Conservation (phyloP, 2,113 vertebrate genomes). For the Aspiorhynchus laticeps region DNA sequence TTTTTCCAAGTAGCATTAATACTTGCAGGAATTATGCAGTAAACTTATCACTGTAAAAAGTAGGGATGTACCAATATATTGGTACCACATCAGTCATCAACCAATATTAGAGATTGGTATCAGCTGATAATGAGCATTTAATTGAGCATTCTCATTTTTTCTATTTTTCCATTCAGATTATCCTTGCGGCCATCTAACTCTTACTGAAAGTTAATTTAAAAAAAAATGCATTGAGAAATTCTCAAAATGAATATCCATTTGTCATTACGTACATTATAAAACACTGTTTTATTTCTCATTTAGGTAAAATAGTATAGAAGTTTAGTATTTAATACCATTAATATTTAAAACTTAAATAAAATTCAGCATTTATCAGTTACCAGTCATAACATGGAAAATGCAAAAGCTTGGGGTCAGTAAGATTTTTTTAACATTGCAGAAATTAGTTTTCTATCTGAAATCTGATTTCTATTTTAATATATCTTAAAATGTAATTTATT, state of each 20-base stretch:
- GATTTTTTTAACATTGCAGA: not conserved
- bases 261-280: not conserved
- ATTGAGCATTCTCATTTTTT: not conserved
- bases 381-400: not conserved
- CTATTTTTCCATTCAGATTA: not conserved
- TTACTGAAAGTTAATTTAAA: not conserved
- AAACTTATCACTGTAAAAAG: not conserved
- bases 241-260: not conserved
- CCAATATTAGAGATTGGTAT: not conserved
- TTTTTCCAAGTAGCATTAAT: not conserved
- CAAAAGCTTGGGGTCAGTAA: not conserved
- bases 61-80: not conserved
- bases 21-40: not conserved
- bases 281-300: not conserved
- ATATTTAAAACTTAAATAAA: not conserved
- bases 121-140: not conserved
- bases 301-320: not conserved
- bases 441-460: too few species aligned
- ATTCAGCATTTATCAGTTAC: not conserved
- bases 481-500: too few species aligned
- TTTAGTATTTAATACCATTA: not conserved
- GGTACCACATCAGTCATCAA: not conserved
- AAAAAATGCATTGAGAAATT: not conserved
- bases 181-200: not conserved
- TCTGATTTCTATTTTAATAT: too few species aligned